Conservation (phyloP, 30 jellyfish, hydroid and myxozoan genomes). For the Rhopilema esculentum region DNA sequence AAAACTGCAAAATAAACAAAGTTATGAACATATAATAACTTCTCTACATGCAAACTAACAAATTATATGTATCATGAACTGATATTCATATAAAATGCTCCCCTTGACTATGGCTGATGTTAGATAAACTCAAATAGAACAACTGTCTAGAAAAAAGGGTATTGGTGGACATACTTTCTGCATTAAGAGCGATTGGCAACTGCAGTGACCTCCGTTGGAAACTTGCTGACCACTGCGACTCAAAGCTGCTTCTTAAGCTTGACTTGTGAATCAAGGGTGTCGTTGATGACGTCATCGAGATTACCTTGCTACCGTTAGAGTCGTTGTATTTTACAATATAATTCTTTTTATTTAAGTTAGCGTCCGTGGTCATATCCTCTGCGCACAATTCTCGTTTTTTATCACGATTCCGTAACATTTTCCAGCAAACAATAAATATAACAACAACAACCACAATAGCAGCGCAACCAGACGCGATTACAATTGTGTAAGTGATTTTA, state of each 20-base stretch:
- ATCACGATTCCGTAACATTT: background rate
- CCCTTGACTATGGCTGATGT: too few relatives aligned
- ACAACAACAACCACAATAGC: background rate
- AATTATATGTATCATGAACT: too few relatives aligned
- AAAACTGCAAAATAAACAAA: too few relatives aligned
- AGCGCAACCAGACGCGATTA: background rate
- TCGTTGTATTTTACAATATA: conserved; percentile 10
- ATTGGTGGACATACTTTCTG: conserved; percentile 8
- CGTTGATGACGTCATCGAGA: conserved; percentile 36
- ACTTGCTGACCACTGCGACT: conserved; percentile 44
- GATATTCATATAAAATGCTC: too few relatives aligned
- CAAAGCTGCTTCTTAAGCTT: conserved; percentile 27
- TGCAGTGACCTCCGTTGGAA: conserved; percentile 21
- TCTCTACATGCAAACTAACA: too few relatives aligned
- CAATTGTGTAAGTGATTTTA: background rate
- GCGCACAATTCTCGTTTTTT: background rate
- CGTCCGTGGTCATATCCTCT: conserved; percentile 32
- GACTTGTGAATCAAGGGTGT: conserved; percentile 45
- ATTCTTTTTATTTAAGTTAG: conserved; percentile 41
- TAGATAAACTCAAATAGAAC: background rate
- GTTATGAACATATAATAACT: too few relatives aligned
- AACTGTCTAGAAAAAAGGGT: background rate
- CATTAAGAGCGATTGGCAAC: conserved; percentile 28
- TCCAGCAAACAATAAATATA: conserved; percentile 1
- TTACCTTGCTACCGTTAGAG: conserved; percentile 9